These are phyloP conservation scores for Tadarida brasiliensis DNA, from an alignment of 2,797 vertebrate genomes.

Conservation along the genomic window DNA sequence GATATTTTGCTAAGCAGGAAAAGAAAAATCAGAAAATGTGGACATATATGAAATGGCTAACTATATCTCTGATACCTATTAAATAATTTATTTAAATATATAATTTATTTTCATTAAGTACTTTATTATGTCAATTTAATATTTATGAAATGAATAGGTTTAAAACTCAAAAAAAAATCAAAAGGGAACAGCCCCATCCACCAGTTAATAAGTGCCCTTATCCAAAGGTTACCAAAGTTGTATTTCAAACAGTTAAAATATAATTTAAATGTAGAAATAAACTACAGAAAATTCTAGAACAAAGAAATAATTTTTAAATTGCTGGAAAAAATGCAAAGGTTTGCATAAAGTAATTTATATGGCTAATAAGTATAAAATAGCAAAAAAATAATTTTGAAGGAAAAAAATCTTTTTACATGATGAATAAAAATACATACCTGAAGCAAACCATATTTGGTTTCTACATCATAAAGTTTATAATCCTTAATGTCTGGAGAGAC, in stretches of 20 bases:
- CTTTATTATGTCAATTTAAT: conserved; percentile 21
- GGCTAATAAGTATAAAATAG: conserved; percentile 25
- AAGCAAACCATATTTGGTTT: conserved; percentile 97
- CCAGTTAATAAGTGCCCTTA: neutral
- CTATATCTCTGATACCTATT: neutral
- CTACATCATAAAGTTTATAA: conserved; percentile 98
- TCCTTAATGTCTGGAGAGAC: conserved; percentile 96
- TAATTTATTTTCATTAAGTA: conserved; percentile 25
- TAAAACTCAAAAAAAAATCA: conserved; percentile 44
- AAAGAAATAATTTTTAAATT: conserved; percentile 58
- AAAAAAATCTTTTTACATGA: conserved; percentile 6
- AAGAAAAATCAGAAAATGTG: conserved; percentile 57
- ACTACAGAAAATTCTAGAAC: neutral
- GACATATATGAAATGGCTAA: neutral
- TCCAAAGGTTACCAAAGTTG: conserved; percentile 24
- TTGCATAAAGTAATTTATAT: conserved; percentile 27
- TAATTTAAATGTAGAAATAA: conserved; percentile 48
- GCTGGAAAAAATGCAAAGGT: conserved; percentile 25
- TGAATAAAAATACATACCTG: conserved; percentile 91
- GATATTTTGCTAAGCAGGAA: conserved; percentile 7
- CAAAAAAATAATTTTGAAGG: conserved; percentile 28
- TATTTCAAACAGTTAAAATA: conserved; percentile 45
- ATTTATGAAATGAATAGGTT: neutral
- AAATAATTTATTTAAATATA: conserved; percentile 20
- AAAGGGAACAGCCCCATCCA: neutral